Percentiles rank a stretch among this genome's conserved stretches.
Evolutionary conservation across 2,113 vertebrate genomes (phyloP).

Genomic region (Apistogramma diplotaenia): DNA sequence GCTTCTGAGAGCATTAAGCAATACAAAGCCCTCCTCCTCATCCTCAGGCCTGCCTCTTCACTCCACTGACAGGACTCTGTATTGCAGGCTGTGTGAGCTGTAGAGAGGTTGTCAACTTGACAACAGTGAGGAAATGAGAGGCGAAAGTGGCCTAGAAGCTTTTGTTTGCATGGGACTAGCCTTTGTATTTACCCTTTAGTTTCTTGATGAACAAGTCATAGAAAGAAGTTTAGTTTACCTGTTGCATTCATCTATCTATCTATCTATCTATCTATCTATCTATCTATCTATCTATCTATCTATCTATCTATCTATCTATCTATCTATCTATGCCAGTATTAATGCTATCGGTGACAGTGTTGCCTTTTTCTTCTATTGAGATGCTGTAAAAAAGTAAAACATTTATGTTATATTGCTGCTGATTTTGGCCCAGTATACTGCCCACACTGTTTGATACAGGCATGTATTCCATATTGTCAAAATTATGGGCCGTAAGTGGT

Average conservation of each 20-base stretch:
- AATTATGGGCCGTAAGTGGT: neutral
- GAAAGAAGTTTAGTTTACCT: neutral
- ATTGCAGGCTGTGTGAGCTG: constrained; percentile 18
- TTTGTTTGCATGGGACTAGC: neutral
- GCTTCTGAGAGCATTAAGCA: constrained; percentile 14
- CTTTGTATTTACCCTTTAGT: neutral
- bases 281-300: neutral
- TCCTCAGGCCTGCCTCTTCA: constrained; percentile 23
- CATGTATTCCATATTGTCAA: neutral
- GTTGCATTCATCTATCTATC: neutral
- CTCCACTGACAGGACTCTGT: constrained; percentile 6
- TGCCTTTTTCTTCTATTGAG: neutral
- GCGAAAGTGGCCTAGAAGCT: neutral
- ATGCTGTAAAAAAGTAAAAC: neutral
- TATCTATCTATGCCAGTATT: neutral
- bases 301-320: neutral
- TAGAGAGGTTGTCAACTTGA: constrained; percentile 36
- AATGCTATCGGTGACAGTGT: neutral
- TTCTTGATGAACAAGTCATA: neutral
- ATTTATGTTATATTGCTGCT: neutral
- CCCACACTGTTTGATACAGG: neutral
- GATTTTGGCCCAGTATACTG: neutral
- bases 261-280: constrained; percentile 6
- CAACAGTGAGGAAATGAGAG: neutral
- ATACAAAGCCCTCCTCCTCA: neutral